phyloP scores from a whole-genome alignment of 2,113 vertebrate species.

The Corythaixoides concolor region DNA sequence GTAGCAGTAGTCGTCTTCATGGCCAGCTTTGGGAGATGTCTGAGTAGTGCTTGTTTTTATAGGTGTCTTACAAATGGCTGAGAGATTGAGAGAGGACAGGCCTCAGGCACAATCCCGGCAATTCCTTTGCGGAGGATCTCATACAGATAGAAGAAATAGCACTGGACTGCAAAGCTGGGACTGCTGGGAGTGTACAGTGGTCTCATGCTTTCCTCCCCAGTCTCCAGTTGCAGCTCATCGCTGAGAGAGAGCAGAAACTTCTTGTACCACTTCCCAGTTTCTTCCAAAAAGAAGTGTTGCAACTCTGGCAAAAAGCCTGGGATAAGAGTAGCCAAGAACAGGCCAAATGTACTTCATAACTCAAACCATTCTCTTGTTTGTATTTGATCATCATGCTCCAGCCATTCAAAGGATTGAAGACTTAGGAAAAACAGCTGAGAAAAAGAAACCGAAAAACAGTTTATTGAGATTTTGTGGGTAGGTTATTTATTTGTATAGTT shows the following conservation, averaged over 20 bases:
- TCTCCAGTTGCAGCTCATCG: background rate
- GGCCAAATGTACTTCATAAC: background rate
- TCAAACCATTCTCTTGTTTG: background rate
- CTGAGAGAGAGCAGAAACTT: background rate
- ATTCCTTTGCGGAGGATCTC: background rate
- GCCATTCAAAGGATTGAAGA: background rate
- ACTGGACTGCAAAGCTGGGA: background rate
- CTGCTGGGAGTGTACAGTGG: background rate
- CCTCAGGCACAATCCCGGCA: rapidly evolving
- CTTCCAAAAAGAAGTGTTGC: background rate
- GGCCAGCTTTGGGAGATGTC: background rate
- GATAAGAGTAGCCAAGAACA: background rate
- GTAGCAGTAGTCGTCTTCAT: background rate
- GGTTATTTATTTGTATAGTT: background rate
- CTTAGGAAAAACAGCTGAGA: background rate
- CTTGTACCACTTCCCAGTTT: background rate
- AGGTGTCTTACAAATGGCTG: background rate
- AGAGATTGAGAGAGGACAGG: background rate
- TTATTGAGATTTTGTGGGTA: background rate
- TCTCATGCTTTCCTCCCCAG: background rate
- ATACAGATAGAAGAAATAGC: background rate
- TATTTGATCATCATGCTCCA: background rate
- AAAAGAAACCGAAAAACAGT: background rate
- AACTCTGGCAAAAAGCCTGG: background rate
- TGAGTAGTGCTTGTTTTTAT: background rate